Base-by-base conservation (phyloP, 2,888 invertebrate species). In the Erebia ligea region DNA sequence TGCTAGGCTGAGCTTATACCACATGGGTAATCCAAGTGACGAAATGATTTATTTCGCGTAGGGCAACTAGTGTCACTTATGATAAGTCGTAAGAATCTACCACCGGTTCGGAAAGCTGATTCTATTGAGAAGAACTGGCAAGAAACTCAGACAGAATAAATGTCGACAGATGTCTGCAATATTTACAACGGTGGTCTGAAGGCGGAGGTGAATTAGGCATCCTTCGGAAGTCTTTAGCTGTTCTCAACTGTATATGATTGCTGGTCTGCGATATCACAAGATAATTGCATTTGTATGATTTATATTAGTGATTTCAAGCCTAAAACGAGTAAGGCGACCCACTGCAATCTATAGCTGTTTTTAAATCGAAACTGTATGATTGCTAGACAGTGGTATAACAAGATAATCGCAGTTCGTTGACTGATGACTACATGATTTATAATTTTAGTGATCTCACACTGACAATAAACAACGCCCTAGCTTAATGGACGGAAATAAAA, bases 381-480 rank as follows among this genome's bases (percentile, higher is more conserved):
- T 21, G 45, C 13, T 48, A 21, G 4, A 8, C 21, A 13, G 50
- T 34, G 57, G 34, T 17, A 34, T n/a, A 50, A 63, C 56, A 52
- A 70, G 69, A 69, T 76, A 76, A 63, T 68, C 66, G 57, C 65
- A 69, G 74, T 77, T 78, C 76, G 71, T 76, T 76, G 76, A 76
- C 76, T 77, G 76, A 74, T 77, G 79, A 81, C 73, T 76, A 69
- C 75, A 42, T 69, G 61, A 57, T 48, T 63, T 69, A 69, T 59
- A 65, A 42, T 42, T 42, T 11, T 10, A 67, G 63, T 72, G 70
- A 74, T 68, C 63, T 69, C 68, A 74, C 66, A 21, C 63, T n/a
- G 45, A 54, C 34, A 34, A 21, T 54, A 56, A 64, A 57, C 69
- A 64, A 63, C 69, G 19, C 58, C 58, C 52, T 65, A 59, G 64